phyloP scores from a whole-genome alignment of 2,888 invertebrate genomes.

The Microchrysa polita region DNA sequence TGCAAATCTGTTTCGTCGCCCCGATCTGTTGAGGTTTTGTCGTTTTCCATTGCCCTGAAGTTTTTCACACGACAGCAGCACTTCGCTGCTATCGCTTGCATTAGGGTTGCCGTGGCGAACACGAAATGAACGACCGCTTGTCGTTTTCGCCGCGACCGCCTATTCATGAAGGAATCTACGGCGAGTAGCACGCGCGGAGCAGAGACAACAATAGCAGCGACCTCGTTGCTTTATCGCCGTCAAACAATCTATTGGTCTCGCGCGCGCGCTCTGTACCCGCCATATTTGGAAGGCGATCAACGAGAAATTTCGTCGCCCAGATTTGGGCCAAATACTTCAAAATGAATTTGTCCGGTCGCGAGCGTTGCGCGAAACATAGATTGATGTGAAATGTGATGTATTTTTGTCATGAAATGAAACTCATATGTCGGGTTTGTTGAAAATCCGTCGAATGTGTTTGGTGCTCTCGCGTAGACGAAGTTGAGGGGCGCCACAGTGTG shows the following conservation, averaged over 20 bases:
- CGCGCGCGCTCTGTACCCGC: conserved; percentile 41
- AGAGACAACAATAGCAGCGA: conserved; percentile 1
- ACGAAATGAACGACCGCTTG: too few relatives aligned
- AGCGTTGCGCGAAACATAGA: background rate
- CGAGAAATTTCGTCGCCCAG: conserved; percentile 45
- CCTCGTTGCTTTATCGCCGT: background rate
- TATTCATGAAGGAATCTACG: background rate
- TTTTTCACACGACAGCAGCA: background rate
- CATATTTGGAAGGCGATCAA: conserved; percentile 49
- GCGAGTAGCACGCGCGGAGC: background rate
- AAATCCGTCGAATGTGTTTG: too few relatives aligned
- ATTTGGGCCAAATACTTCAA: conserved; percentile 12
- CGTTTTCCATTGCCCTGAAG: conserved; percentile 8
- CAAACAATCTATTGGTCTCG: conserved; percentile 42
- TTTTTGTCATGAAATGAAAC: too few relatives aligned
- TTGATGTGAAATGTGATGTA: background rate
- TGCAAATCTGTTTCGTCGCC: background rate
- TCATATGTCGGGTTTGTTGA: too few relatives aligned
- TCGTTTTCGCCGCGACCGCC: background rate
- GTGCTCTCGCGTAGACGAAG: too few relatives aligned
- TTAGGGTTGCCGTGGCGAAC: too few relatives aligned
- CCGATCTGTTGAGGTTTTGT: conserved; percentile 6
- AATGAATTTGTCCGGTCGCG: conserved; percentile 19
- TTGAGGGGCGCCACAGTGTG: too few relatives aligned
- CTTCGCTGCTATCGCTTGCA: too few relatives aligned